These are phyloP conservation scores for Siphamia tubifer DNA, from an alignment of 2,113 vertebrate genomes.

Conservation along the genomic window DNA sequence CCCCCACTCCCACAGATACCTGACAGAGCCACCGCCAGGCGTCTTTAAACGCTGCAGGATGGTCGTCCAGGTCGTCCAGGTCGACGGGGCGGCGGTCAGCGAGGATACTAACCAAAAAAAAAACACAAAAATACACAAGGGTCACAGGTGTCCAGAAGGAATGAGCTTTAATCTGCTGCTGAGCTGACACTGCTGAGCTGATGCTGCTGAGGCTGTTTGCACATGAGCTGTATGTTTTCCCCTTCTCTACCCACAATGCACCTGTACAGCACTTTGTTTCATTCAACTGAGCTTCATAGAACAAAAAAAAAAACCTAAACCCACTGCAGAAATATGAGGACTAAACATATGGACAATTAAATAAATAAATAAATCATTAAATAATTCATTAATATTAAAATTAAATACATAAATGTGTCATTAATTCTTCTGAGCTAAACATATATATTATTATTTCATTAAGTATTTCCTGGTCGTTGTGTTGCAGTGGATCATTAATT, in stretches of 20 bases:
- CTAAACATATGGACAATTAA: too few relatives aligned
- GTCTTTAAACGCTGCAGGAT: constrained; percentile 31
- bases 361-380: too few relatives aligned
- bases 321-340: too few relatives aligned
- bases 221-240: constrained; percentile 31
- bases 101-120: constrained; percentile 45
- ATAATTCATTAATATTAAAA: too few relatives aligned
- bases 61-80: too few relatives aligned
- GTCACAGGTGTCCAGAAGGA: too few relatives aligned
- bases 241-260: not conserved
- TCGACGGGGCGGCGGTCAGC: constrained; percentile 4
- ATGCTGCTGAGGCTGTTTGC: constrained; percentile 51
- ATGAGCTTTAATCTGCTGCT: constrained; percentile 23
- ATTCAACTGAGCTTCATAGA: not conserved
- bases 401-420: too few relatives aligned
- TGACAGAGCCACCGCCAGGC: constrained; percentile 24
- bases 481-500: too few relatives aligned
- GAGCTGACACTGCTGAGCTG: constrained; percentile 41
- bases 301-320: not conserved
- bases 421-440: too few relatives aligned
- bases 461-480: too few relatives aligned
- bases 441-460: too few relatives aligned
- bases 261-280: not conserved
- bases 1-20: constrained; percentile 21
- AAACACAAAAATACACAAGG: too few relatives aligned